These are phyloP conservation scores for Hippocampus kuda DNA, from an alignment of 2,797 vertebrate species.

Conservation along the genomic window DNA sequence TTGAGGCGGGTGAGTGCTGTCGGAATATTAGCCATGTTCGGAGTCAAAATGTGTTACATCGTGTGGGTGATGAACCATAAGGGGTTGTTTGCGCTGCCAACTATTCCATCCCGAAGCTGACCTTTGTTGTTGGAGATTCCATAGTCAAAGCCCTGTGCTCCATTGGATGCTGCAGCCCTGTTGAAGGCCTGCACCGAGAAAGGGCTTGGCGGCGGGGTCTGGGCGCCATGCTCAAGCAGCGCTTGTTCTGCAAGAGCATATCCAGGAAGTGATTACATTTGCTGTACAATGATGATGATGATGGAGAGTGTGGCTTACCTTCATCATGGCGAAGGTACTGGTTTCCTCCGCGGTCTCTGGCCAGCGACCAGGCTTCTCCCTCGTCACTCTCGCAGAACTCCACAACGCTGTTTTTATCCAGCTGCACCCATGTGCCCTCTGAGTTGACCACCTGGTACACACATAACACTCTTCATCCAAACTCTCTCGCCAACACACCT, in stretches of 20 bases:
- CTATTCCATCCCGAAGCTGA: slow-evolving; percentile 34
- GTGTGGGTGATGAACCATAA: not conserved
- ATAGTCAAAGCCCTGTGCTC: slow-evolving; percentile 94
- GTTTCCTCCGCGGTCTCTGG: slow-evolving; percentile 92
- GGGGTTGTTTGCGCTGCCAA: not conserved
- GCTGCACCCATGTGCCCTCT: slow-evolving; percentile 96
- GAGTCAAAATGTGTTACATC: not conserved
- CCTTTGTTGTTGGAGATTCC: slow-evolving; percentile 97
- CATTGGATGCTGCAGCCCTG: slow-evolving; percentile 75
- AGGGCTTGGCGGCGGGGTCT: slow-evolving; percentile 94
- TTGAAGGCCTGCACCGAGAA: slow-evolving; percentile 94
- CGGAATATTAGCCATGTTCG: not conserved
- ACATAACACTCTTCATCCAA: slow-evolving; percentile 61
- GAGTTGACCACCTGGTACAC: slow-evolving; percentile 91
- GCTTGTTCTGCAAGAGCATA: slow-evolving; percentile 74
- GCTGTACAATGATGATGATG: not conserved
- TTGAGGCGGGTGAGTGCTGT: not conserved
- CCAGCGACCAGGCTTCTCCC: slow-evolving; percentile 96
- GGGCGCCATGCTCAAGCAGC: slow-evolving; percentile 81
- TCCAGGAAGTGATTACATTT: not conserved
- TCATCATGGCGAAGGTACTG: slow-evolving; percentile 96
- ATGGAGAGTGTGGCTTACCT: slow-evolving; percentile 65
- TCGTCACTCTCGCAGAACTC: slow-evolving; percentile 99
- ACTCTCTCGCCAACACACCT: slow-evolving; percentile 15
- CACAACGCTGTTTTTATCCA: slow-evolving; percentile 99